These are phyloP conservation scores for Ormyrus rosae DNA, from an alignment of 2,888 invertebrate species.

Conservation along the genomic window DNA sequence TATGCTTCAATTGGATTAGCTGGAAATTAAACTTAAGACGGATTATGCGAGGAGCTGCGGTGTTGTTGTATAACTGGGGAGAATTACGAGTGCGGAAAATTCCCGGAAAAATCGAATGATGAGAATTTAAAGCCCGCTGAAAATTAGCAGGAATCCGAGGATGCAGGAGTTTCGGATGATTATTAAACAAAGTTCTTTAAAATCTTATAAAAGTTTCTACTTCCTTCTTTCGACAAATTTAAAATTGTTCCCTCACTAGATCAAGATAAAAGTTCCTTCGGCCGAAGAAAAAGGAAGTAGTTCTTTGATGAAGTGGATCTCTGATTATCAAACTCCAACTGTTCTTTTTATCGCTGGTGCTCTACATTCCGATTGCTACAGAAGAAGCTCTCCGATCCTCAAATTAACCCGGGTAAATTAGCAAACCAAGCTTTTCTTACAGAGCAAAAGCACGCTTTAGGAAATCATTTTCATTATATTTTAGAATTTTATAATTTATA, in stretches of 20 bases:
- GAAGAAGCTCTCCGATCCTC: neutral
- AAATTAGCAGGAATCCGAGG: too few species aligned
- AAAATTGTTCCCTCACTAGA: conserved; percentile 11
- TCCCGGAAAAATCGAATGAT: too few species aligned
- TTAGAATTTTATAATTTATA: too few species aligned
- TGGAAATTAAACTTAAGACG: too few species aligned
- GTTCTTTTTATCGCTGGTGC: neutral
- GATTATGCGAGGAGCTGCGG: too few species aligned
- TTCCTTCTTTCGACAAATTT: conserved; percentile 12
- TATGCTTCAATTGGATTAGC: too few species aligned
- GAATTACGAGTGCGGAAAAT: too few species aligned
- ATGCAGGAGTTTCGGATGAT: neutral
- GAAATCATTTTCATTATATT: too few species aligned
- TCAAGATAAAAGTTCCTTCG: neutral
- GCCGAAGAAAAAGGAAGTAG: conserved; percentile 9
- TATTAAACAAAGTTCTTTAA: conserved; percentile 23
- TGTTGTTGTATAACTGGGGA: too few species aligned
- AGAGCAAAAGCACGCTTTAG: neutral
- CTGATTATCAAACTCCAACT: conserved; percentile 10
- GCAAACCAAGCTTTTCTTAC: neutral
- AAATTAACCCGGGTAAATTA: neutral
- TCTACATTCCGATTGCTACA: neutral
- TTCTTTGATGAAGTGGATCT: conserved; percentile 3
- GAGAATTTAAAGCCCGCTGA: too few species aligned
- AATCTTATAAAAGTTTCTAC: conserved; percentile 17